Base-by-base conservation (phyloP, 1,140 invertebrate genomes). In the Panagrolaimus sp. region DNA sequence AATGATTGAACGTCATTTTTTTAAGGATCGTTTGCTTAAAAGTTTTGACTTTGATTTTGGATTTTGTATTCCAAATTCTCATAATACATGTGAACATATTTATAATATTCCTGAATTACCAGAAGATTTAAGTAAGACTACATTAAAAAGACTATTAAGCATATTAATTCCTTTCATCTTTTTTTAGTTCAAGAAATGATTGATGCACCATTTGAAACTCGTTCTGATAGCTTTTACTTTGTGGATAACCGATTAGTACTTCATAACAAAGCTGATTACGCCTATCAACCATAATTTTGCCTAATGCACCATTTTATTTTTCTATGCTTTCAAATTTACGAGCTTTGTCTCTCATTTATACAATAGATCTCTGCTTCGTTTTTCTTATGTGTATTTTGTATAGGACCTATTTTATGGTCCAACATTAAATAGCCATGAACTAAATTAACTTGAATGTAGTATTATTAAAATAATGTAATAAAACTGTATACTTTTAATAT, bases 11-110 rank as follows among this genome's bases (percentile, higher is more conserved):
- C 89, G 92, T 38, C 94, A 98, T 84, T 98, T 92, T 85, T 98
- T 97, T 84, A 87, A 91, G 57, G 92, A 98, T 78, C 90, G 89
- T 68, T 84, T 96, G 53, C 86, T 98, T 11, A 98, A 98, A 86
- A 95, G 91, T n/a, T 98, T 98, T 86, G 95, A 98, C 84, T 98
- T 98, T 88, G 92, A 98, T 84, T 98, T 98, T 88, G 94, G 94
- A 53, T 98, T 96, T 84, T 97, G 94, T 82, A 97, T 98, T 85
- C 95, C 95, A 38, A 92, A 93, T 83, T 96, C 92, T 72, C 89
- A 90, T 79, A 98, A 98, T 83, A 95, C 93, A 5, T 96, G 93
- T 84, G 95, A 98, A 86, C 95, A 98, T 84, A 98, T 98, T 85
- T 98, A 98, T 85, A 92, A 97, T 85, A 97, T 98, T 87, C 95